phyloP scores from a whole-genome alignment of 1,140 invertebrate genomes.

The Alviniconcha marisindica region DNA sequence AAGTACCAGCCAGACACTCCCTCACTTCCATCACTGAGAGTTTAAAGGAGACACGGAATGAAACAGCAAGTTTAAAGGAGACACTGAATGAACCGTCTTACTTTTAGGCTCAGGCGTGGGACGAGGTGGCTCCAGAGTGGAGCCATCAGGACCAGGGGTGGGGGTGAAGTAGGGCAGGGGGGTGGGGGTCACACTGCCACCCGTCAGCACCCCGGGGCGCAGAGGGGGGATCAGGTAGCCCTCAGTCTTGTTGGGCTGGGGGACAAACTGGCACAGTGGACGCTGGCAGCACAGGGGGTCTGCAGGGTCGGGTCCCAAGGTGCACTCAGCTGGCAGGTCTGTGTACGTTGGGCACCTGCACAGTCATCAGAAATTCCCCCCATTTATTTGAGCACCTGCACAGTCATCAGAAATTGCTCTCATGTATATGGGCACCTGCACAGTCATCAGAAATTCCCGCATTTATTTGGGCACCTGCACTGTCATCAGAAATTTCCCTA shows the following conservation, averaged over 20 bases:
- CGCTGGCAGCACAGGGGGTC: constrained; percentile 58
- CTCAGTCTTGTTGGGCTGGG: not conserved
- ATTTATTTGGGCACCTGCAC: no score
- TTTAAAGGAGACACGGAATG: no score
- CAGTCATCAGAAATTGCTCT: no score
- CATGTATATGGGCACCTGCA: no score
- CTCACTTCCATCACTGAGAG: no score
- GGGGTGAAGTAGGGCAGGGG: constrained; percentile 35
- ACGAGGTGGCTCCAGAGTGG: constrained; percentile 32
- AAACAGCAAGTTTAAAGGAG: no score
- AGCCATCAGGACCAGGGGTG: constrained; percentile 42
- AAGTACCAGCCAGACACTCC: no score
- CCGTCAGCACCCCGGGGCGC: constrained; percentile 50
- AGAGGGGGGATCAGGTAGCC: constrained; percentile 43
- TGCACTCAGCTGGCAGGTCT: constrained; percentile 44
- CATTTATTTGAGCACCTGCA: no score
- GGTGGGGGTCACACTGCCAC: constrained; percentile 43
- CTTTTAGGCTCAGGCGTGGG: constrained; percentile 34
- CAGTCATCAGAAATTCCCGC: no score
- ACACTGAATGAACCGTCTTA: not conserved
- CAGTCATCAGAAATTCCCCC: no score
- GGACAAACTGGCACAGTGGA: constrained; percentile 45
- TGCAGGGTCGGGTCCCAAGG: constrained; percentile 51
- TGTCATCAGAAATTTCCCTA: no score
- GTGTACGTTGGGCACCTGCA: constrained; percentile 54